Conservation (phyloP, 2,797 vertebrate species). For the Gobionotothen gibberifrons region DNA sequence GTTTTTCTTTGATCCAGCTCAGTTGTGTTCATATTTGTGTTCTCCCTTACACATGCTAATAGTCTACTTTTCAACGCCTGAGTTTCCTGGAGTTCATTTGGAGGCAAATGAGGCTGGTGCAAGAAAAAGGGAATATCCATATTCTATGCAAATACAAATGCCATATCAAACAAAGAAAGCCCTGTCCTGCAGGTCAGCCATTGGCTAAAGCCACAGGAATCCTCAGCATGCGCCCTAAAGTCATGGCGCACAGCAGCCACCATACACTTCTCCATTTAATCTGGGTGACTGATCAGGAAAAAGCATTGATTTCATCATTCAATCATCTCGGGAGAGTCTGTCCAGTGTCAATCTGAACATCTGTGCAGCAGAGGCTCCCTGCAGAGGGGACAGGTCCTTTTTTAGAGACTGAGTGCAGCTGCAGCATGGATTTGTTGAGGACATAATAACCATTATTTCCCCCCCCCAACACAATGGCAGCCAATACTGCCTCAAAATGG, state of each 20-base stretch:
- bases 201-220: constrained; percentile 21
- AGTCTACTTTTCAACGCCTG: not conserved
- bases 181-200: constrained; percentile 5
- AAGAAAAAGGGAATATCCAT: not conserved
- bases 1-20: not conserved
- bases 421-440: constrained; percentile 57
- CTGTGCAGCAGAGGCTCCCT: constrained; percentile 17
- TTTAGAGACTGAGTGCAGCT: constrained; percentile 34
- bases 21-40: not conserved
- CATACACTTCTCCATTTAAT: constrained; percentile 52
- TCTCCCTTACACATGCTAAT: not conserved
- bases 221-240: constrained; percentile 6
- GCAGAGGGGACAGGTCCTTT: constrained; percentile 39
- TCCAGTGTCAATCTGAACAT: constrained; percentile 44
- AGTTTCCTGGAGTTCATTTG: not conserved
- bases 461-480: constrained; percentile 43
- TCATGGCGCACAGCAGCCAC: constrained; percentile 3
- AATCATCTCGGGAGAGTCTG: constrained; percentile 62
- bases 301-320: constrained; percentile 56
- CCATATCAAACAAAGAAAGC: constrained; percentile 27
- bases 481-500: constrained; percentile 69
- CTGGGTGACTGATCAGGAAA: constrained; percentile 55
- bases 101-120: not conserved
- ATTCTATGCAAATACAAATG: constrained; percentile 12
- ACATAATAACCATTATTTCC: constrained; percentile 67